A percentile compares a stretch with the other conserved stretches of the same genome.
phyloP scores from a whole-genome alignment of 2,113 vertebrate genomes.

The Pterophyllum scalare region DNA sequence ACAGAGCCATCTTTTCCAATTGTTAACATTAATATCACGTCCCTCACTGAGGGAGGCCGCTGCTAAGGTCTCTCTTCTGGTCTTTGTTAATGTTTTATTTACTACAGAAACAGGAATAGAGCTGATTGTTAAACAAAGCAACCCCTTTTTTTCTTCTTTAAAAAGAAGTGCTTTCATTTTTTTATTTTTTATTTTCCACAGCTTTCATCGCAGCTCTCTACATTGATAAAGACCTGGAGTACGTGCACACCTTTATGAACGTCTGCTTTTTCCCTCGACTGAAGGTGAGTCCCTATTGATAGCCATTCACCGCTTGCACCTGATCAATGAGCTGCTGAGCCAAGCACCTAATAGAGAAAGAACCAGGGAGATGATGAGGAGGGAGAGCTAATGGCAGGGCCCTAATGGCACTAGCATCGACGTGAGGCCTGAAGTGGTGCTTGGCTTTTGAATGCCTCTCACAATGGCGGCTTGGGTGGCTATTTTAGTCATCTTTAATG shows the following conservation, averaged over 20 bases:
- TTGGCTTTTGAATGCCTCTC: constrained; percentile 43
- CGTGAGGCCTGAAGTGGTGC: constrained; percentile 44
- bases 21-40: constrained; percentile 4
- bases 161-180: neutral
- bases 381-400: constrained; percentile 58
- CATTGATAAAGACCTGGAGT: constrained; percentile 98
- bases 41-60: neutral
- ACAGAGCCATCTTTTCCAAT: neutral
- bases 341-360: constrained; percentile 23
- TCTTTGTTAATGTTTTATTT: constrained; percentile 29
- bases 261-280: constrained; percentile 98
- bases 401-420: constrained; percentile 62
- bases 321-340: constrained; percentile 65
- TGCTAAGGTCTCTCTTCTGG: neutral
- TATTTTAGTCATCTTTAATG: constrained; percentile 60
- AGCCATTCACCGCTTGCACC: neutral
- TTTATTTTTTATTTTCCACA: constrained; percentile 59
- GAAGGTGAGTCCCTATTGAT: constrained; percentile 81
- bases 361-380: constrained; percentile 1
- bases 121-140: neutral
- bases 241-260: constrained; percentile 98
- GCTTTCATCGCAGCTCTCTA: constrained; percentile 98
- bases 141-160: neutral
- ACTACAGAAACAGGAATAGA: neutral
- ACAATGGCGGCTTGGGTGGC: constrained; percentile 6